phyloP scores from a whole-genome alignment of 35 echinoderm and acorn worm species.

The Apostichopus parvimensis region DNA sequence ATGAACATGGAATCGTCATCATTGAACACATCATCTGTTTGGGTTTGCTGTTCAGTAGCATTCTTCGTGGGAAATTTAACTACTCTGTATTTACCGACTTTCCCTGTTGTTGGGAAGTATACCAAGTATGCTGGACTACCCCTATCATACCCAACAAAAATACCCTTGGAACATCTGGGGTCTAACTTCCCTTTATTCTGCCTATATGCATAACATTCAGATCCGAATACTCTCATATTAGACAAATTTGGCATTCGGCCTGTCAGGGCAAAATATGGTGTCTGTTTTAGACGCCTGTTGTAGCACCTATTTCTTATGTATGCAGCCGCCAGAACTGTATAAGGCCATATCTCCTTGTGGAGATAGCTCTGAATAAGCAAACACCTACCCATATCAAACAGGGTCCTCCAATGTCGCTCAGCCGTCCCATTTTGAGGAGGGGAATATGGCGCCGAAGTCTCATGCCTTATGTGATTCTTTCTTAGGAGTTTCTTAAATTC shows the following conservation, averaged over 20 bases:
- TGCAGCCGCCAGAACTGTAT: conserved; percentile 43
- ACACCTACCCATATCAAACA: conserved; percentile 67
- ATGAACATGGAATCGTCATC: neutral
- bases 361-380: conserved; percentile 41
- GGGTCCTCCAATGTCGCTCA: conserved; percentile 54
- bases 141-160: conserved; percentile 13
- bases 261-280: no score
- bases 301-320: conserved; percentile 48
- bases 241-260: no score
- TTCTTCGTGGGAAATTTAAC: conserved; percentile 6
- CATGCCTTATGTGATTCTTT: conserved; percentile 57
- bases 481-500: no score
- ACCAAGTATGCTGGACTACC: conserved; percentile 49
- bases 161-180: neutral
- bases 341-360: conserved; percentile 53
- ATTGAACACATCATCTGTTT: neutral
- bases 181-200: conserved; percentile 4
- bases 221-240: no score
- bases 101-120: conserved; percentile 38
- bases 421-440: conserved; percentile 71
- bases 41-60: neutral
- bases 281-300: conserved; percentile 21
- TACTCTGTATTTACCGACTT: conserved; percentile 48
- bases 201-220: no score
- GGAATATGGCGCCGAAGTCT: conserved; percentile 57